phyloP scores from a whole-genome alignment of 1,140 invertebrate species.

The Harpegnathos saltator region DNA sequence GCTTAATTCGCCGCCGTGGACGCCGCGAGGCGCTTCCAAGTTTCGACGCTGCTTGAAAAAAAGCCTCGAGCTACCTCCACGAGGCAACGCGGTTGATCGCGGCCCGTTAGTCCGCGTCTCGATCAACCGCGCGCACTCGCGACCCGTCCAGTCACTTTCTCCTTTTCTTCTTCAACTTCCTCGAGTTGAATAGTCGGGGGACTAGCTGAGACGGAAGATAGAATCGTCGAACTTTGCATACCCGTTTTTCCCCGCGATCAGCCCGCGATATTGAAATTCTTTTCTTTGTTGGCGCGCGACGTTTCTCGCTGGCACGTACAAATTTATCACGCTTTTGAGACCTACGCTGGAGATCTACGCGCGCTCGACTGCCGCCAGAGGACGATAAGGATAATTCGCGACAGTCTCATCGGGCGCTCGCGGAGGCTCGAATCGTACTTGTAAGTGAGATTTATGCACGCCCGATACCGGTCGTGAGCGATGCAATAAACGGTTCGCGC shows the following conservation, averaged over 20 bases:
- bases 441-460: conserved; percentile 68
- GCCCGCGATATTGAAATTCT: neutral
- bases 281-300: neutral
- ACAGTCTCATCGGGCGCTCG: conserved; percentile 15
- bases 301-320: too few relatives aligned
- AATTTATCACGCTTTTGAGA: conserved; percentile 29
- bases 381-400: conserved; percentile 36
- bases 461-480: conserved; percentile 38
- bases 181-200: neutral
- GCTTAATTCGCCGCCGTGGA: conserved; percentile 41
- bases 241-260: neutral
- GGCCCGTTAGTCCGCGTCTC: conserved; percentile 34
- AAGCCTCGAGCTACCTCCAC: neutral
- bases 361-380: conserved; percentile 2
- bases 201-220: neutral
- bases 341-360: conserved; percentile 34
- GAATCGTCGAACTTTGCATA: conserved; percentile 2
- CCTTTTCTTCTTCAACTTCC: neutral
- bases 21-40: conserved; percentile 24
- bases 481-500: conserved; percentile 55
- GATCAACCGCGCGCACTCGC: conserved; percentile 31
- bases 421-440: conserved; percentile 65
- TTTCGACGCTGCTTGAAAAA: conserved; percentile 35
- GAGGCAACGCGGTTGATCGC: conserved; percentile 22
- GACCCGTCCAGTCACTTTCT: conserved; percentile 1